Evolutionary conservation across 2,888 invertebrate species (phyloP), one percentile per base, ranked within the genome.

Genomic region (Leptopilina drosophilae): DNA sequence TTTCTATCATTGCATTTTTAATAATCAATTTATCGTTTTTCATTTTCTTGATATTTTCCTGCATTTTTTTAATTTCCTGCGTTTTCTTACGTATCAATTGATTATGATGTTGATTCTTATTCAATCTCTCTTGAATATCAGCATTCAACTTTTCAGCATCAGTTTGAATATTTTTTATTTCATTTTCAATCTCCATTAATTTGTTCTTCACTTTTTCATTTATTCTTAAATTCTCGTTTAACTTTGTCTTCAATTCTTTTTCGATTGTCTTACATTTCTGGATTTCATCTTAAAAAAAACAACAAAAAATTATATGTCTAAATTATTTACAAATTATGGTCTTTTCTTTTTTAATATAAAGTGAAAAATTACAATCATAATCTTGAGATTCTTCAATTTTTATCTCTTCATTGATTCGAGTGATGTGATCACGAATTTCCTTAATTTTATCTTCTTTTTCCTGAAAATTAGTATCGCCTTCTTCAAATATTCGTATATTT

Each of bases 401-500:
- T 2, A 73, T 5, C 2, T 64, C n/a, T 33, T 12, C 53, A 1
- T 53, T 56, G 2, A 73, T n/a, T 7, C 53, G 15, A 14, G n/a
- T n/a, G 33, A 73, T 14, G 14, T 53, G 73, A 9, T 49, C 33
- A n/a, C 5, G 26, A 9, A 73, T n/a, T 9, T 73, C 14, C n/a
- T 73, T 14, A 73, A 73, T 73, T n/a, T 14, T 56, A 14, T 56
- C 33, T 8, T 7, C 6, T 12, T 9, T 73, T 40, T 73, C 14
- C 33, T 73, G 33, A 26, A 26, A 92, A 92, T 96, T 94, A 87
- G 99, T 92, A 92, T 99, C 98, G 53, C 98, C 94, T 92, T 98
- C 97, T 92, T 99, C 99, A 92, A 98, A 99, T 89, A 98, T 97
- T 0, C 97, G 95, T 87, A 99, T 99, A 92, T 98, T 98, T 78